These are phyloP conservation scores for Mastomys natalensis DNA, from an alignment of 2,113 vertebrate species.

Conservation along the genomic window DNA sequence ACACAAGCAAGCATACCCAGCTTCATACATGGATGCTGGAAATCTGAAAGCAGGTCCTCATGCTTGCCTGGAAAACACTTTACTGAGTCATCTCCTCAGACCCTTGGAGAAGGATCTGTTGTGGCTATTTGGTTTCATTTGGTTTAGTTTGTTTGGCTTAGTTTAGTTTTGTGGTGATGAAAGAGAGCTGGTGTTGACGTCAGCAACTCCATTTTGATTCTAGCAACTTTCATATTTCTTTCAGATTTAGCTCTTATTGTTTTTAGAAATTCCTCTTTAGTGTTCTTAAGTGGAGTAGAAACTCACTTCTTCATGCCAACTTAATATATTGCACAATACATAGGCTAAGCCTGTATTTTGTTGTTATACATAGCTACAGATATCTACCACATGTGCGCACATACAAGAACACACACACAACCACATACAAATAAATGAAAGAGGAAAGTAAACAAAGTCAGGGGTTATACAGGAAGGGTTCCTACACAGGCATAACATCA, in stretches of 20 bases:
- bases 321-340: background rate
- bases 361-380: background rate
- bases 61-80: background rate
- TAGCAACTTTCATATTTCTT: background rate
- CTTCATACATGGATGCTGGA: background rate
- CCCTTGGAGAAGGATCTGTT: background rate
- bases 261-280: background rate
- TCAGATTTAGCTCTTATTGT: background rate
- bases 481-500: too few species aligned
- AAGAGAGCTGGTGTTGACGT: background rate
- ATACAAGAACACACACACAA: background rate
- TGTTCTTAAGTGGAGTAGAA: background rate
- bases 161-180: too few species aligned
- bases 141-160: background rate
- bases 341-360: background rate
- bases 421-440: background rate
- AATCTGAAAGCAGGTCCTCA: background rate
- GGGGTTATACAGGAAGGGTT: background rate
- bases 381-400: background rate
- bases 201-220: background rate
- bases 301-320: background rate
- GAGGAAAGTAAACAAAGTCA: background rate
- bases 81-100: background rate
- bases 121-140: background rate
- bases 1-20: too few species aligned